A percentile compares a stretch with the other conserved stretches of the same genome.
phyloP scores from a whole-genome alignment of 1,140 invertebrate species.

The Hyles euphorbiae region DNA sequence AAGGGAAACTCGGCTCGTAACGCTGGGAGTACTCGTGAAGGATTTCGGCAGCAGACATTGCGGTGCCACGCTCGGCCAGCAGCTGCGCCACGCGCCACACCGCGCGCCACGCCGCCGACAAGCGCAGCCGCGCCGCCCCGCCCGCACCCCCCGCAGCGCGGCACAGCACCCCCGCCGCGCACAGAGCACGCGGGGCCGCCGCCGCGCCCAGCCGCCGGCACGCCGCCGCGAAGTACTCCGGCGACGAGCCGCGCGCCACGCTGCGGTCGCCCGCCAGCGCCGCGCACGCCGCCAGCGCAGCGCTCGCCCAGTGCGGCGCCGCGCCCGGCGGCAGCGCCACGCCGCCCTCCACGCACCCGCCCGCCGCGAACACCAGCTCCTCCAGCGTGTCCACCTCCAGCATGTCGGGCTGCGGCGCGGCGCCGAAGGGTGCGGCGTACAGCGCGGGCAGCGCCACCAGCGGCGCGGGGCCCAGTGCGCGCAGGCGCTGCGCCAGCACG shows the following conservation, averaged over 20 bases:
- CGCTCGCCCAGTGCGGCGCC: conserved; percentile 36
- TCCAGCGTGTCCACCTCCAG: conserved; percentile 42
- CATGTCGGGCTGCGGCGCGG: conserved; percentile 44
- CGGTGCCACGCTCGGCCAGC: conserved; percentile 33
- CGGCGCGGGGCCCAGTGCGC: conserved; percentile 30
- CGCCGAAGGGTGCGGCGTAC: conserved; percentile 44
- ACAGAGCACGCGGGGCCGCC: conserved; percentile 41
- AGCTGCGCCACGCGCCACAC: conserved; percentile 60
- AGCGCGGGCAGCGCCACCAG: conserved; percentile 31
- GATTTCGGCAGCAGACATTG: conserved; percentile 40
- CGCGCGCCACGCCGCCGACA: conserved; percentile 53
- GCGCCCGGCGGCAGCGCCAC: conserved; percentile 33
- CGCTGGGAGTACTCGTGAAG: conserved; percentile 48
- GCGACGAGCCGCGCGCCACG: conserved; percentile 58
- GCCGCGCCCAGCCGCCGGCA: conserved; percentile 45
- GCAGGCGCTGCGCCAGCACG: conserved; percentile 41
- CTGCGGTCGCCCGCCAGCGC: conserved; percentile 60
- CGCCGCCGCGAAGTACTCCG: conserved; percentile 58
- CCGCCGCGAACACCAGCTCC: conserved; percentile 44
- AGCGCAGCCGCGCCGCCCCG: conserved; percentile 31
- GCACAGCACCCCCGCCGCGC: conserved; percentile 40
- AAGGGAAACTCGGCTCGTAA: conserved; percentile 47
- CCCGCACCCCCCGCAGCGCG: background rate
- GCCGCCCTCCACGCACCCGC: conserved; percentile 46
- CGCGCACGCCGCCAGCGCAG: conserved; percentile 50